Evolutionary conservation across 1,140 invertebrate species (phyloP).

Genomic region (Bombus balteatus): DNA sequence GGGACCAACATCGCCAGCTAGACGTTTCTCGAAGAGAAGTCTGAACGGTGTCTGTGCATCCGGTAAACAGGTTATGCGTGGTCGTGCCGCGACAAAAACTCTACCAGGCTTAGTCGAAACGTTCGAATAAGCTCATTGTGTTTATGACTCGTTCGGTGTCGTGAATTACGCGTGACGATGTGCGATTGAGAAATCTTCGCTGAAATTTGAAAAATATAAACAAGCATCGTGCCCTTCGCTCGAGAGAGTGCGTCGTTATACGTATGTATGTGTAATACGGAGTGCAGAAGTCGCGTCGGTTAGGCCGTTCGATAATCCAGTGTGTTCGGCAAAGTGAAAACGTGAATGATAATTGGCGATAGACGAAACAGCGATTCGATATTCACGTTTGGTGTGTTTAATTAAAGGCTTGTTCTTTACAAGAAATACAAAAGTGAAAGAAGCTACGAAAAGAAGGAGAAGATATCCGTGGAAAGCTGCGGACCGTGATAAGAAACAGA

Average conservation of each 20-base stretch:
- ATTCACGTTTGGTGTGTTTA: neutral
- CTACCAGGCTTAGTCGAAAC: neutral
- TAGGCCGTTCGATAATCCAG: neutral
- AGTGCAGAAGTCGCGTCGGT: neutral
- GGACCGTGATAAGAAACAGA: neutral
- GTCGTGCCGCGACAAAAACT: neutral
- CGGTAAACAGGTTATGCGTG: neutral
- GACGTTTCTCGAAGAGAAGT: neutral
- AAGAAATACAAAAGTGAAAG: neutral
- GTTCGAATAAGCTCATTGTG: no score
- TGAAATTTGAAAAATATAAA: neutral
- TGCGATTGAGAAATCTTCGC: neutral
- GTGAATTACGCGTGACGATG: neutral
- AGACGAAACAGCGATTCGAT: neutral
- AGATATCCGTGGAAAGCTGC: no score
- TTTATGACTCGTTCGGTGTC: no score
- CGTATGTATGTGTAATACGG: neutral
- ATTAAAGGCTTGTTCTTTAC: constrained; percentile 1
- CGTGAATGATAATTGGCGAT: constrained; percentile 38
- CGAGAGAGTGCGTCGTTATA: neutral
- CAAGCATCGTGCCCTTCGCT: neutral
- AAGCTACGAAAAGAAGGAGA: neutral
- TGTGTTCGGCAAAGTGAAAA: constrained; percentile 28
- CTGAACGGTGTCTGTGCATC: neutral
- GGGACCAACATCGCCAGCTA: neutral